phyloP scores from a whole-genome alignment of 2,113 vertebrate genomes.

The Noturus placidus region DNA sequence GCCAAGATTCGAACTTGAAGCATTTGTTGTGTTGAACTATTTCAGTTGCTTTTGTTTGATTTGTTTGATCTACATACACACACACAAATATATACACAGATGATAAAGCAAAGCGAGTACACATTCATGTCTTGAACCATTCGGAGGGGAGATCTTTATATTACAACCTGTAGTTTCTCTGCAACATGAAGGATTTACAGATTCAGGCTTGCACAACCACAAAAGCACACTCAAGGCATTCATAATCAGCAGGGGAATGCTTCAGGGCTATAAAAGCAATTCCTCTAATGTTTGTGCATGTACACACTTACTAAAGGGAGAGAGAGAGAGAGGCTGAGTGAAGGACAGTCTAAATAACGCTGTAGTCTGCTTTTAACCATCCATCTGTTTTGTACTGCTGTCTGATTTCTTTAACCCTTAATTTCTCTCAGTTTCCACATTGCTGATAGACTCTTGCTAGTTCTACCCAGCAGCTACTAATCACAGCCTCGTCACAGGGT shows the following conservation, averaged over 20 bases:
- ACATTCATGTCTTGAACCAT: background rate
- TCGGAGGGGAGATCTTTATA: constrained; percentile 10
- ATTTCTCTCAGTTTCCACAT: background rate
- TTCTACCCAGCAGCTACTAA: background rate
- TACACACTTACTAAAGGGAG: background rate
- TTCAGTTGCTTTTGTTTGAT: too few species aligned
- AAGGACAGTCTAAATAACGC: background rate
- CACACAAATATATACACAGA: too few species aligned
- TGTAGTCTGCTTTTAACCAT: background rate
- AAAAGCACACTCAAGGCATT: background rate
- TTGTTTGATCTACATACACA: too few species aligned
- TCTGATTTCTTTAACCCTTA: background rate
- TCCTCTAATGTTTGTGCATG: constrained; percentile 2
- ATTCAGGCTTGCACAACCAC: background rate
- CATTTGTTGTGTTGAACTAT: too few species aligned
- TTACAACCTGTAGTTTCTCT: background rate
- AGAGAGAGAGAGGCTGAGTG: background rate
- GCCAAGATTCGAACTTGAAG: too few species aligned
- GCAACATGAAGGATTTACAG: background rate
- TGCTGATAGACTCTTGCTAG: background rate
- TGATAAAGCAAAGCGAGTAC: too few species aligned
- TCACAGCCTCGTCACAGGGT: background rate
- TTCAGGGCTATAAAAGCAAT: background rate
- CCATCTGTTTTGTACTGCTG: background rate
- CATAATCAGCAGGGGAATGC: background rate